These are phyloP conservation scores for Parthenolecanium corni DNA, from an alignment of 2,888 invertebrate species.

Conservation along the genomic window DNA sequence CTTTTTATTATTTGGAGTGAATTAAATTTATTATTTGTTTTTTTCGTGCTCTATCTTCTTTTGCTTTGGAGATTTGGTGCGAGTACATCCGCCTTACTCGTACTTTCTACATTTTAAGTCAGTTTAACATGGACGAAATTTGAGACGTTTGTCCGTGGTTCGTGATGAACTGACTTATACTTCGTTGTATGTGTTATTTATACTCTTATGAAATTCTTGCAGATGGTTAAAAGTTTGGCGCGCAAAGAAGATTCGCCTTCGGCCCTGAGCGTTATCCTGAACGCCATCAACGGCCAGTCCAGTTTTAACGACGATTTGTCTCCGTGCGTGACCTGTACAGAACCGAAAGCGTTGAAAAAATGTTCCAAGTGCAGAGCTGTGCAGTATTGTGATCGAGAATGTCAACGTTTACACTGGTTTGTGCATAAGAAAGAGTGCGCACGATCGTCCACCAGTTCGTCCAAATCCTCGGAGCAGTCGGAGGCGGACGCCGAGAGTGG, in stretches of 20 bases:
- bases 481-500: neutral
- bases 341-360: conserved; percentile 79
- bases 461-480: neutral
- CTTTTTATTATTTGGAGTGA: too few relatives aligned
- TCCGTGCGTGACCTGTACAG: conserved; percentile 74
- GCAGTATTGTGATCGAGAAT: conserved; percentile 86
- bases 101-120: too few relatives aligned
- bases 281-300: conserved; percentile 61
- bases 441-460: conserved; percentile 14
- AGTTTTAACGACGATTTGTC: conserved; percentile 41
- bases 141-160: too few relatives aligned
- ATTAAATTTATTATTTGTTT: too few relatives aligned
- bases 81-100: too few relatives aligned
- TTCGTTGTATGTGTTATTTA: neutral
- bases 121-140: too few relatives aligned
- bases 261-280: conserved; percentile 58
- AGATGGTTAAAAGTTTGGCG: conserved; percentile 61
- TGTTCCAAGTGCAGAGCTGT: conserved; percentile 90
- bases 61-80: too few relatives aligned
- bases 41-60: too few relatives aligned
- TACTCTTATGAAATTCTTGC: too few relatives aligned
- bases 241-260: conserved; percentile 63
- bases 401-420: conserved; percentile 88
- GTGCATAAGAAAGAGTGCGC: conserved; percentile 73
- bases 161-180: neutral